Conservation (phyloP, 2,797 vertebrate species). For the Cossypha heuglini region DNA sequence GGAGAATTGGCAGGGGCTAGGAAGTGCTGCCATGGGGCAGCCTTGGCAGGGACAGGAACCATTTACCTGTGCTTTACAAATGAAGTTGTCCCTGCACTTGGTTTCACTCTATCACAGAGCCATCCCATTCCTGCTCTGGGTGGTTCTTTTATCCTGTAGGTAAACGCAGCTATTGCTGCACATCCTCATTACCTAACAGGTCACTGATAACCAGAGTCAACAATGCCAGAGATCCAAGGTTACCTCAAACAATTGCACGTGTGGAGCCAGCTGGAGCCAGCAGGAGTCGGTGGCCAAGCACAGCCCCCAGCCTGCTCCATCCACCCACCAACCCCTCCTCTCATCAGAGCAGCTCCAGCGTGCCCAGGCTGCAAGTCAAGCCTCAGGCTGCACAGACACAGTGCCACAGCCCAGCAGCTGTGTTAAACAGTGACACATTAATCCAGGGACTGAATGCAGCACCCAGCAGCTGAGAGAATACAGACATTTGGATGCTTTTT, state of each 20-base stretch:
- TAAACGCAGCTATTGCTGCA: not conserved
- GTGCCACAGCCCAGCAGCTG: not conserved
- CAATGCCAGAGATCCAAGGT: not conserved
- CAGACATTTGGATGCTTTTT: not conserved
- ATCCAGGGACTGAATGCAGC: not conserved
- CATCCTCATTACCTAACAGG: not conserved
- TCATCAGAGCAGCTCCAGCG: rapidly evolving
- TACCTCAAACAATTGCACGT: not conserved
- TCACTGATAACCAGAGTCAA: not conserved
- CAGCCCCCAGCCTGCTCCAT: rapidly evolving
- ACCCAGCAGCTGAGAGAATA: not conserved
- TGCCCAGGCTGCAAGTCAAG: not conserved
- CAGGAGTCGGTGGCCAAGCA: not conserved
- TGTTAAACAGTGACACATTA: not conserved
- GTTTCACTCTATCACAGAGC: not conserved
- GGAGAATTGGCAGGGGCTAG: not conserved
- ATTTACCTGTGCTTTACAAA: not conserved
- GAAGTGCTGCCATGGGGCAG: not conserved
- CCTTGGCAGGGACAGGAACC: not conserved
- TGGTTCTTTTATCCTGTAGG: not conserved
- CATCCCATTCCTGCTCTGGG: not conserved
- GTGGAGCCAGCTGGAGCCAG: not conserved
- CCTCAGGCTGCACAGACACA: not conserved
- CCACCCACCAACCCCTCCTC: not conserved
- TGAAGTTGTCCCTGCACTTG: not conserved